Evolutionary conservation across 1,140 invertebrate genomes (phyloP).

Genomic region (Lordiphosa stackelbergi): DNA sequence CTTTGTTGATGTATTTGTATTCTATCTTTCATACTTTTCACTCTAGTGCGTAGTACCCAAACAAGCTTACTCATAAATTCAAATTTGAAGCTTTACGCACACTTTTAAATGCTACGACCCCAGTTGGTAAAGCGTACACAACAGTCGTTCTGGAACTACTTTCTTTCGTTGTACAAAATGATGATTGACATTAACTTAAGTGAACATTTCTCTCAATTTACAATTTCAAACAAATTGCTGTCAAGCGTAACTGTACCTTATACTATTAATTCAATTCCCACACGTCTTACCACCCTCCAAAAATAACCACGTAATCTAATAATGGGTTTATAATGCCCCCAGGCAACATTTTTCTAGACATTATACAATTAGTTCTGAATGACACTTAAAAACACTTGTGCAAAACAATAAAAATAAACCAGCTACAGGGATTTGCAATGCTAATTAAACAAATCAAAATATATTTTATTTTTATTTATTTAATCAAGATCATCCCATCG

Average conservation of each 20-base stretch:
- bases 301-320: slow-evolving; percentile 10
- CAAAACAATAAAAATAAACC: slow-evolving; percentile 15
- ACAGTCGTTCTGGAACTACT: too few relatives aligned
- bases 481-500: not conserved
- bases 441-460: slow-evolving; percentile 34
- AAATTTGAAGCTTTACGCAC: too few relatives aligned
- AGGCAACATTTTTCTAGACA: not conserved
- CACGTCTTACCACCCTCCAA: not conserved
- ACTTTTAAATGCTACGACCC: too few relatives aligned
- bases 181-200: slow-evolving; percentile 7
- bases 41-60: too few relatives aligned
- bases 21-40: too few relatives aligned
- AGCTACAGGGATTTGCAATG: slow-evolving; percentile 3
- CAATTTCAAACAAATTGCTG: not conserved
- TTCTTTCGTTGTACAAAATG: not conserved
- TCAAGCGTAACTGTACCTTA: not conserved
- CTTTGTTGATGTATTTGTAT: too few relatives aligned
- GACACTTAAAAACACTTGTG: slow-evolving; percentile 17
- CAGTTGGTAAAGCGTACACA: too few relatives aligned
- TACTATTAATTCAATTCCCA: not conserved
- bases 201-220: slow-evolving; percentile 1
- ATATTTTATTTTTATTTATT: slow-evolving; percentile 40
- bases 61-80: too few relatives aligned
- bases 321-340: slow-evolving; percentile 6
- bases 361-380: slow-evolving; percentile 10